A percentile compares a stretch with the other conserved stretches of the same genome.
Conservation (phyloP, 2,113 vertebrate species). For the Neogobius melanostomus region DNA sequence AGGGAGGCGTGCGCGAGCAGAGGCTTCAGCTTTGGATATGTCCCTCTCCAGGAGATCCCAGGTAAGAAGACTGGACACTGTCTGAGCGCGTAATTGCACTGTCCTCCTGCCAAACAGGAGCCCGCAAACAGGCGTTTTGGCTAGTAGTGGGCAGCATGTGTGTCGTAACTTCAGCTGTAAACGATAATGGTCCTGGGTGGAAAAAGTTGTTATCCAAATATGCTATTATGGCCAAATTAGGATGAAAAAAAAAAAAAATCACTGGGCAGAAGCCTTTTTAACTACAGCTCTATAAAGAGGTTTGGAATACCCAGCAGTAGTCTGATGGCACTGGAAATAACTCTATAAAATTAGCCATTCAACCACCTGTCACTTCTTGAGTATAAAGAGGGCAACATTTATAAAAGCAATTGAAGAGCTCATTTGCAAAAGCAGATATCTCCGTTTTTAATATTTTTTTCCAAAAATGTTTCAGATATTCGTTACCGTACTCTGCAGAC, state of each 20-base stretch:
- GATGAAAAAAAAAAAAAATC: not conserved
- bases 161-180: not conserved
- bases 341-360: conserved; percentile 7
- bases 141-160: not conserved
- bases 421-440: too few species aligned
- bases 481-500: conserved; percentile 11
- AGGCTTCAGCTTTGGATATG: conserved; percentile 87
- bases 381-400: not conserved
- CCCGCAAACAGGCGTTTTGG: not conserved
- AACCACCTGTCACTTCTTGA: conserved; percentile 59
- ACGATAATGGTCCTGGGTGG: not conserved
- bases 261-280: not conserved
- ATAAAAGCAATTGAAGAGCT: too few species aligned
- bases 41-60: conserved; percentile 89
- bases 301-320: not conserved
- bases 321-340: not conserved
- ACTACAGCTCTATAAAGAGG: not conserved
- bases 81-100: not conserved
- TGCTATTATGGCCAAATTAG: not conserved
- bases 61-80: conserved; percentile 80
- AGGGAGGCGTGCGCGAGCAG: conserved; percentile 83
- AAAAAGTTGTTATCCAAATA: conserved; percentile 4
- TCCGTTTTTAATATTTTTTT: too few species aligned
- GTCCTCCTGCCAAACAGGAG: not conserved
- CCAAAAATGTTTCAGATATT: too few species aligned